Evolutionary conservation across 2,797 vertebrate genomes (phyloP).

Genomic region (Harpagifer antarcticus): DNA sequence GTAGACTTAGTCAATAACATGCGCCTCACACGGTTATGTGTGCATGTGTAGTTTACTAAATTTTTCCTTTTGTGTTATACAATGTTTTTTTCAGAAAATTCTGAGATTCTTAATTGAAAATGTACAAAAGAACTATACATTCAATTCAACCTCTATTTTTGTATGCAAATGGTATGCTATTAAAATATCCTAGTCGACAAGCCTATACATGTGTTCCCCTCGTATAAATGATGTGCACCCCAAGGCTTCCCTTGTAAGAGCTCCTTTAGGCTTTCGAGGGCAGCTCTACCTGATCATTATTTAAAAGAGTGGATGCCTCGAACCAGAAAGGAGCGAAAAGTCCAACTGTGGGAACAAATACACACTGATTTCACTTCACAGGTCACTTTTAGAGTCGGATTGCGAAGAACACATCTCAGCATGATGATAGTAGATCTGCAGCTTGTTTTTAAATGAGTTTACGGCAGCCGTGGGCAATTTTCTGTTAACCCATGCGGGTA

Average conservation of each 20-base stretch:
- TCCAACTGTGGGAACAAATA: background rate
- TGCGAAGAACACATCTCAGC: background rate
- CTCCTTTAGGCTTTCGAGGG: slow-evolving; percentile 4
- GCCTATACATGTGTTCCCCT: background rate
- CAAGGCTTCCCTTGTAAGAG: background rate
- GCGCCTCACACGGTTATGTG: background rate
- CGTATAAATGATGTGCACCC: too few species aligned
- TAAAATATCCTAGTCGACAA: slow-evolving; percentile 8
- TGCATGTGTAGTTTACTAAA: background rate
- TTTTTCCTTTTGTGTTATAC: background rate
- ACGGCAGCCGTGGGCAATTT: slow-evolving; percentile 4
- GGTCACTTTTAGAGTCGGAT: background rate
- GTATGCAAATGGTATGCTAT: slow-evolving; percentile 16
- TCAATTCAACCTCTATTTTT: background rate
- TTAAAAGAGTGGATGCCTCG: background rate
- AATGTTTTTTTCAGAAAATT: slow-evolving; percentile 1
- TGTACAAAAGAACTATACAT: background rate
- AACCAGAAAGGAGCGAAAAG: background rate
- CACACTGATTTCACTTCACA: background rate
- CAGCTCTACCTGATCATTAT: slow-evolving; percentile 15
- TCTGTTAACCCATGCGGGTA: slow-evolving; percentile 16
- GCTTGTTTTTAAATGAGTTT: slow-evolving; percentile 28
- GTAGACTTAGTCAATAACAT: background rate
- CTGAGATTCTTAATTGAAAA: background rate
- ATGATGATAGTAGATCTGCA: slow-evolving; percentile 8